Evolutionary conservation across 2,888 invertebrate genomes (phyloP).

Genomic region (Rotaria socialis): DNA sequence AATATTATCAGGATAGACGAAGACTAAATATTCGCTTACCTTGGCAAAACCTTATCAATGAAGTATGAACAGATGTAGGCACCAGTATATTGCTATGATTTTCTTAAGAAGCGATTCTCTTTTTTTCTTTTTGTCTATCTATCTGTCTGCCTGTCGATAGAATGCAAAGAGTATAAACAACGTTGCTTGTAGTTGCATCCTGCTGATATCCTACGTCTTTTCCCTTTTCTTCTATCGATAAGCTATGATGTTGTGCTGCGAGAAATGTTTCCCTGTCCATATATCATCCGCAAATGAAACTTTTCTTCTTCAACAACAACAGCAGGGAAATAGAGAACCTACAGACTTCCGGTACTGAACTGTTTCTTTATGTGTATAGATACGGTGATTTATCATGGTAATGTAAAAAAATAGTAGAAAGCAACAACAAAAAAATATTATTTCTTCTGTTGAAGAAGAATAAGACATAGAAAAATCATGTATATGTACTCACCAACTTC

Average conservation of each 20-base stretch:
- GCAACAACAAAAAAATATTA: background rate
- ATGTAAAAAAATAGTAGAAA: background rate
- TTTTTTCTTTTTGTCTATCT: background rate
- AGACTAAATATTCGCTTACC: background rate
- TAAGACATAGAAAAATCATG: background rate
- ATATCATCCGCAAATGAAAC: background rate
- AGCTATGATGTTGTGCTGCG: background rate
- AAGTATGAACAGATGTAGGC: background rate
- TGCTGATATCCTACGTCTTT: background rate
- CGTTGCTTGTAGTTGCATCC: background rate
- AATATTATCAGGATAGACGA: background rate
- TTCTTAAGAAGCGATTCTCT: background rate
- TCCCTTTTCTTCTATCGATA: background rate
- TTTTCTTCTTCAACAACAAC: background rate
- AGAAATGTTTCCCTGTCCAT: background rate
- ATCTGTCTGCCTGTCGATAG: background rate
- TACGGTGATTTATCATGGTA: background rate
- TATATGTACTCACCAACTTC: background rate
- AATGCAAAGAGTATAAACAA: constrained; percentile 11
- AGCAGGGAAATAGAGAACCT: background rate
- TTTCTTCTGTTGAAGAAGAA: background rate
- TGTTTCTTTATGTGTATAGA: background rate
- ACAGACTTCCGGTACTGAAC: background rate
- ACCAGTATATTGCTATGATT: background rate
- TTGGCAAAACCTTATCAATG: background rate